These are phyloP conservation scores for Timema cristinae DNA, from an alignment of 2,888 invertebrate genomes.

Conservation along the genomic window DNA sequence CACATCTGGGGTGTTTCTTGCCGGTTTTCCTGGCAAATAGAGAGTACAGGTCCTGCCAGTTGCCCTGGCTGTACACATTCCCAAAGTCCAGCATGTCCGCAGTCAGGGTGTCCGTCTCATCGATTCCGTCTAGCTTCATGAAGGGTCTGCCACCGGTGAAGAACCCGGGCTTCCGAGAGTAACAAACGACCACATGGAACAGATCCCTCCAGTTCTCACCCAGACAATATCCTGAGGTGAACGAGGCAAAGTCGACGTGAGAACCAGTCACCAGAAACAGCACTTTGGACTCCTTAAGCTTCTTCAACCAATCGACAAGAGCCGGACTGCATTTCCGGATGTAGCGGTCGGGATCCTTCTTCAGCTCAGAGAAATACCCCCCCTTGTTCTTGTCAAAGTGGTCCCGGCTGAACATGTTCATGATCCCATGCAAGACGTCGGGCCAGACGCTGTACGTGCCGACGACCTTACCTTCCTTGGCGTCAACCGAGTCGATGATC, in stretches of 20 bases:
- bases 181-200: conserved; percentile 63
- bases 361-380: conserved; percentile 58
- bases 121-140: conserved; percentile 45
- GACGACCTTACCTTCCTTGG: conserved; percentile 40
- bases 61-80: conserved; percentile 44
- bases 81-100: conserved; percentile 47
- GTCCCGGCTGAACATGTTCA: conserved; percentile 56
- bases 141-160: conserved; percentile 58
- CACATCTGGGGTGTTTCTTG: conserved; percentile 43
- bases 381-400: conserved; percentile 55
- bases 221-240: conserved; percentile 59
- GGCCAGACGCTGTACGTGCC: conserved; percentile 51
- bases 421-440: conserved; percentile 58
- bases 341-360: conserved; percentile 54
- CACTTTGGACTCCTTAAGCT: conserved; percentile 49
- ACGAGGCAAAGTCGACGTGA: conserved; percentile 62
- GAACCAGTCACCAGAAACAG: conserved; percentile 70
- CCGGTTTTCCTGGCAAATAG: conserved; percentile 61
- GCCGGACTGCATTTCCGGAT: conserved; percentile 53
- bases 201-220: conserved; percentile 61
- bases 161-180: conserved; percentile 71
- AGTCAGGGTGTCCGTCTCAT: conserved; percentile 42
- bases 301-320: conserved; percentile 56
- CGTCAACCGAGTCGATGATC: conserved; percentile 61
- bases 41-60: conserved; percentile 40